Percentiles rank a stretch among this genome's conserved stretches.
phyloP scores from a whole-genome alignment of 2,797 vertebrate genomes.

The Sebastes vulpes region DNA sequence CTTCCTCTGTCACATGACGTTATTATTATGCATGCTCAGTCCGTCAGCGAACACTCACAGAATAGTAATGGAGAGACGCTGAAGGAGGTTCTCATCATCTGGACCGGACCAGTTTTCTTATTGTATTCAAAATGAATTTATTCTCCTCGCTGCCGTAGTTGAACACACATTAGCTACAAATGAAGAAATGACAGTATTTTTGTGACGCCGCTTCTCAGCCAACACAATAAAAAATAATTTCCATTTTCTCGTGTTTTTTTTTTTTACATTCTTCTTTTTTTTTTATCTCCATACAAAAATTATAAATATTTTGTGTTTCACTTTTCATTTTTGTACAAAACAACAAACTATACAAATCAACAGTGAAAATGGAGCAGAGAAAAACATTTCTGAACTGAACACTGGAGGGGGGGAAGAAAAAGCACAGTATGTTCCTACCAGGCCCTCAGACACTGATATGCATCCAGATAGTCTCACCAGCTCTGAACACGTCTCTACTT shows the following conservation, averaged over 20 bases:
- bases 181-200: slow-evolving; percentile 93
- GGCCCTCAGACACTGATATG: slow-evolving; percentile 46
- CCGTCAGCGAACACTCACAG: slow-evolving; percentile 50
- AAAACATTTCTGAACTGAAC: slow-evolving; percentile 76
- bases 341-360: slow-evolving; percentile 85
- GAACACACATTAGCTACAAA: slow-evolving; percentile 94
- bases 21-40: slow-evolving; percentile 54
- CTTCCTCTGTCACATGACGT: slow-evolving; percentile 49
- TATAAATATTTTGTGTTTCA: slow-evolving; percentile 93
- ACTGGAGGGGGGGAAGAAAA: slow-evolving; percentile 7
- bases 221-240: slow-evolving; percentile 99
- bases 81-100: slow-evolving; percentile 57
- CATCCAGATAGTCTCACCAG: slow-evolving; percentile 44
- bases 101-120: slow-evolving; percentile 86
- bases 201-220: slow-evolving; percentile 90
- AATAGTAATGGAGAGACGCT: slow-evolving; percentile 59
- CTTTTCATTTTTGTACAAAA: slow-evolving; percentile 86
- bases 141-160: slow-evolving; percentile 86
- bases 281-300: slow-evolving; percentile 85
- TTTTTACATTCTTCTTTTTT: slow-evolving; percentile 74
- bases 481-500: not conserved
- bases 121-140: slow-evolving; percentile 94
- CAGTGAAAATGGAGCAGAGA: slow-evolving; percentile 91
- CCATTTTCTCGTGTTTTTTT: slow-evolving; percentile 85
- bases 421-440: slow-evolving; percentile 59